Percentiles rank a stretch among this genome's conserved stretches.
Conservation (phyloP, 2,888 invertebrate genomes). For the Apantesis nais region DNA sequence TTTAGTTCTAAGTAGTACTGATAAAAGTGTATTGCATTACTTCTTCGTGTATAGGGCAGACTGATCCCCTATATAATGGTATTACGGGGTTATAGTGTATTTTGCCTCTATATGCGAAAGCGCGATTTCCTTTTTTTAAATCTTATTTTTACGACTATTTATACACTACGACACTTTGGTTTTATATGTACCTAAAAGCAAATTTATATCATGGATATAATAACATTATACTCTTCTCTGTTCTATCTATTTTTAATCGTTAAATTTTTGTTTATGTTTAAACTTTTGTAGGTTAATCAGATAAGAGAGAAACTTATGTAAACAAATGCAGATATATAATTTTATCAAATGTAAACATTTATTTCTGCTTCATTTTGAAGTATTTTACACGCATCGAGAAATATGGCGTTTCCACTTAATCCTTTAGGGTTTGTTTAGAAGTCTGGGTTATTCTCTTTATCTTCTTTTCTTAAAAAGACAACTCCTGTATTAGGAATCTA, state of each 20-base stretch:
- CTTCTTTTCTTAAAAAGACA: too few relatives aligned
- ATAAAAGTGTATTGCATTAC: neutral
- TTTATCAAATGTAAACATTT: too few relatives aligned
- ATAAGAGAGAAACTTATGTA: too few relatives aligned
- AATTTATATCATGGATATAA: neutral
- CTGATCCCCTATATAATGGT: neutral
- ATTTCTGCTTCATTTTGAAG: too few relatives aligned
- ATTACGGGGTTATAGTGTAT: slow-evolving; percentile 1
- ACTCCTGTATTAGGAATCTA: too few relatives aligned
- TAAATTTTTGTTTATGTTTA: too few relatives aligned
- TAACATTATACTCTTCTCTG: neutral
- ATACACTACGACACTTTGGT: neutral
- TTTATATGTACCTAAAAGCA: neutral
- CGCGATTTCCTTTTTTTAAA: neutral
- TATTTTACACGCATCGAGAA: neutral
- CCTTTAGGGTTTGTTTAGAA: neutral
- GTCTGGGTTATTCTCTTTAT: neutral
- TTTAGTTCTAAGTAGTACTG: neutral
- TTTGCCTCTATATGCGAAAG: neutral
- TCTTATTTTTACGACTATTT: neutral
- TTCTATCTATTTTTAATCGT: too few relatives aligned
- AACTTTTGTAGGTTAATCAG: too few relatives aligned
- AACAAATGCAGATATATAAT: too few relatives aligned
- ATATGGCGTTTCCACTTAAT: neutral
- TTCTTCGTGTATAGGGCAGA: neutral